Percentiles rank a stretch among this genome's conserved stretches.
Evolutionary conservation across 2,888 invertebrate species (phyloP).

Genomic region (Thymelicus acteon): DNA sequence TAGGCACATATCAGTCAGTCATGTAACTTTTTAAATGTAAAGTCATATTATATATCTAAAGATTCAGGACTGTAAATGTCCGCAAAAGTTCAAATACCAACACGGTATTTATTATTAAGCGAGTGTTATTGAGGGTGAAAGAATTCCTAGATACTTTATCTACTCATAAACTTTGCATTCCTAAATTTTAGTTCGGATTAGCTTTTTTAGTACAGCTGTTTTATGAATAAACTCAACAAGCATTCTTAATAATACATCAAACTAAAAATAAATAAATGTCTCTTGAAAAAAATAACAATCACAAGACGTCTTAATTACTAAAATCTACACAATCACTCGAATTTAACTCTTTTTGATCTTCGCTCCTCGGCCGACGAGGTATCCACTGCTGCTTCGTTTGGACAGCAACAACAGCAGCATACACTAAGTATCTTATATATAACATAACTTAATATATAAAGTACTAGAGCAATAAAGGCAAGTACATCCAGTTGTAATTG

Average conservation of each 20-base stretch:
- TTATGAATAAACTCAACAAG: neutral
- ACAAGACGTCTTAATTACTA: neutral
- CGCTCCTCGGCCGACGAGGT: conserved; percentile 53
- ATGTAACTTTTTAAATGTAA: too few relatives aligned
- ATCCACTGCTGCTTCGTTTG: conserved; percentile 50
- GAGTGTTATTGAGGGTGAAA: too few relatives aligned
- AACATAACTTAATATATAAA: conserved; percentile 64
- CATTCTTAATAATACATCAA: neutral
- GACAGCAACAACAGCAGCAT: conserved; percentile 69
- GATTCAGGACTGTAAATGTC: too few relatives aligned
- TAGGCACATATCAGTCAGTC: too few relatives aligned
- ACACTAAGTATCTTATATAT: conserved; percentile 65
- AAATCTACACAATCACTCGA: conserved; percentile 58
- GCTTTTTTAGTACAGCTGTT: too few relatives aligned
- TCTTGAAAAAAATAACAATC: neutral
- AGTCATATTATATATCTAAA: too few relatives aligned
- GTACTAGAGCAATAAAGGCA: conserved; percentile 65
- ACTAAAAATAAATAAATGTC: neutral
- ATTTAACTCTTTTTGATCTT: conserved; percentile 72
- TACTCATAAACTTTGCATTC: too few relatives aligned
- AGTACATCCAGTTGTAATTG: conserved; percentile 75
- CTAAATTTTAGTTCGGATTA: too few relatives aligned
- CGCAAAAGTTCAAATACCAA: neutral
- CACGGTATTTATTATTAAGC: neutral
- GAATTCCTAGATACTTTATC: too few relatives aligned